A percentile compares a stretch with the other conserved stretches of the same genome.
Evolutionary conservation across 2,888 invertebrate genomes (phyloP).

Genomic region (Myopa tessellatipennis): DNA sequence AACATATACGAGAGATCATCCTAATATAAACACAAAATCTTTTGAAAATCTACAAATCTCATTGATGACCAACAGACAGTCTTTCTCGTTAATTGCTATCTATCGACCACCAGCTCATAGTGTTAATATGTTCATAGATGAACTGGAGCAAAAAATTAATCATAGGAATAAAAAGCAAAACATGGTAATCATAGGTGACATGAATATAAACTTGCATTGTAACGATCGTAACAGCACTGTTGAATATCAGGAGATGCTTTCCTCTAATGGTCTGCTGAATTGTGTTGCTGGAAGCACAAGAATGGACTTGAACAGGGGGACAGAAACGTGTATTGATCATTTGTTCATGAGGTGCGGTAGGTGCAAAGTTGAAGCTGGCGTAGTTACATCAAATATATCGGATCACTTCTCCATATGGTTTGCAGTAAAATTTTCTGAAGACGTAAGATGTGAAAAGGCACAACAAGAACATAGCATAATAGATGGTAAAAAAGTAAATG

Average conservation of each 20-base stretch:
- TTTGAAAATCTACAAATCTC: background rate
- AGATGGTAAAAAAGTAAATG: slow-evolving; percentile 1
- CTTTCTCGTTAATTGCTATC: background rate
- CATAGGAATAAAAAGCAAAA: background rate
- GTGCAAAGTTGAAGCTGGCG: background rate
- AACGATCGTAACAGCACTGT: background rate
- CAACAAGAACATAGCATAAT: background rate
- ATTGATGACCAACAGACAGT: background rate
- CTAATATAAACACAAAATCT: no score
- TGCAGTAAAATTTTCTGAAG: background rate
- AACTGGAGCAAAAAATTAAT: background rate
- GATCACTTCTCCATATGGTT: no score
- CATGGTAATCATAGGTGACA: slow-evolving; percentile 1
- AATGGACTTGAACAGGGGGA: background rate
- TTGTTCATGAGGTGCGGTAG: background rate
- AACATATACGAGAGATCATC: no score
- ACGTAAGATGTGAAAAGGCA: background rate
- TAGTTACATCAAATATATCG: no score
- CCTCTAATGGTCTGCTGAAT: background rate
- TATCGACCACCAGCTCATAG: slow-evolving; percentile 11
- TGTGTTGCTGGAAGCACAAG: slow-evolving; percentile 11
- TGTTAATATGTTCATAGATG: background rate
- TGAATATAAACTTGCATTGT: slow-evolving; percentile 9
- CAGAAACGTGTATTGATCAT: background rate
- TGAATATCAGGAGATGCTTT: background rate